Conservation (phyloP, 2,113 vertebrate genomes). For the Dendrocopos noguchii region DNA sequence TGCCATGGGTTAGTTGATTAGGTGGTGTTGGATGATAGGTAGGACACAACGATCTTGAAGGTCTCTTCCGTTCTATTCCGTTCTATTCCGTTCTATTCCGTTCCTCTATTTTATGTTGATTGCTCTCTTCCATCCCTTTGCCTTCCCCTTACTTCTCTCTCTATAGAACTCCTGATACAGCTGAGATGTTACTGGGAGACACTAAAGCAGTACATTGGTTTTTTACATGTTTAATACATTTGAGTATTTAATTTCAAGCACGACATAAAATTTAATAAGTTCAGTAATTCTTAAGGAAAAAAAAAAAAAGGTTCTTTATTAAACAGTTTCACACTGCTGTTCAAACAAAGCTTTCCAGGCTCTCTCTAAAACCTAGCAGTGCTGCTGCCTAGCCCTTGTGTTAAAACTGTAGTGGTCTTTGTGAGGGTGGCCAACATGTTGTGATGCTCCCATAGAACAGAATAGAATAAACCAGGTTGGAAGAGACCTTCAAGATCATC, state of each 20-base stretch:
- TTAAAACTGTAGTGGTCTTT: not conserved
- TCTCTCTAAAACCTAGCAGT: not conserved
- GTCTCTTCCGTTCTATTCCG: too few relatives aligned
- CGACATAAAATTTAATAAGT: constrained; percentile 45
- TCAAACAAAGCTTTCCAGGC: not conserved
- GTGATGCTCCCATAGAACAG: not conserved
- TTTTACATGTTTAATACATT: not conserved
- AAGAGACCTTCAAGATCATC: too few relatives aligned
- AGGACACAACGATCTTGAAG: too few relatives aligned
- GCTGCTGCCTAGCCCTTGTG: not conserved
- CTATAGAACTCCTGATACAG: not conserved
- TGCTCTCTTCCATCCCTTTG: not conserved
- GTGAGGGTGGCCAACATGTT: not conserved
- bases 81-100: too few relatives aligned
- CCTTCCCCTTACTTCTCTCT: not conserved
- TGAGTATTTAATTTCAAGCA: constrained; percentile 64
- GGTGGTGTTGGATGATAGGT: too few relatives aligned
- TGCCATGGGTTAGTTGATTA: too few relatives aligned
- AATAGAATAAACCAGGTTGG: too few relatives aligned
- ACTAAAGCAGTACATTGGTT: not conserved
- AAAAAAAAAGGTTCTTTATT: constrained; percentile 2
- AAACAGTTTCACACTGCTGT: constrained; percentile 3
- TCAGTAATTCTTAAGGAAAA: constrained; percentile 33
- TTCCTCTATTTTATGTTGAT: not conserved
- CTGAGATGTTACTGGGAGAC: not conserved